Conservation (phyloP, 2,888 invertebrate species). For the Patella depressa region DNA sequence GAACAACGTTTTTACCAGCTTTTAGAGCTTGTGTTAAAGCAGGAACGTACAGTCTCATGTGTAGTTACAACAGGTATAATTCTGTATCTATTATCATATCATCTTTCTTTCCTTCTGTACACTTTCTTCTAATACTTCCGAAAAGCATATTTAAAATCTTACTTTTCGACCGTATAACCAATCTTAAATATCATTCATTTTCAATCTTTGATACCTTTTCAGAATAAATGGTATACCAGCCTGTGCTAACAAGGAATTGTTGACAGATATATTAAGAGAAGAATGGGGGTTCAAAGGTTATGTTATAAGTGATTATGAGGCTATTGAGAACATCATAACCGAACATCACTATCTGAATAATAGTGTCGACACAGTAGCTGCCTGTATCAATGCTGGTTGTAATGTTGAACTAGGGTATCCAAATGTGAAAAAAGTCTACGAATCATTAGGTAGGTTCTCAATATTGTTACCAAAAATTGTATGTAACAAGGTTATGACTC, state of each 20-base stretch:
- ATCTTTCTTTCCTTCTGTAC: no score
- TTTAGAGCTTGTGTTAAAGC: slow-evolving; percentile 52
- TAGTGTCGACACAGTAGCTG: slow-evolving; percentile 41
- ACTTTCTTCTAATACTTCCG: no score
- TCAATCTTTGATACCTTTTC: slow-evolving; percentile 11
- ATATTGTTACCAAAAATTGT: no score
- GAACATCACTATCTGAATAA: slow-evolving; percentile 44
- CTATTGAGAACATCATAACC: slow-evolving; percentile 48
- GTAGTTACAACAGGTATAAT: slow-evolving; percentile 53
- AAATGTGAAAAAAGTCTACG: slow-evolving; percentile 15
- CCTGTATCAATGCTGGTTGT: slow-evolving; percentile 41
- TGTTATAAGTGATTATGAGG: slow-evolving; percentile 60
- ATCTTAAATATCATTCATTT: no score
- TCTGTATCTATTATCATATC: not conserved
- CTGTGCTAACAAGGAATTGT: slow-evolving; percentile 55
- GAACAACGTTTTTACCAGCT: slow-evolving; percentile 50
- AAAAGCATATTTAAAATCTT: no score
- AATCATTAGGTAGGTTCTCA: slow-evolving; percentile 19
- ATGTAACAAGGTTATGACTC: no score
- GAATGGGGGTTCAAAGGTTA: slow-evolving; percentile 61
- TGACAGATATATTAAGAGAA: slow-evolving; percentile 54
- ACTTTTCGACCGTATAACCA: no score
- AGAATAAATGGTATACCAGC: slow-evolving; percentile 63
- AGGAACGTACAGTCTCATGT: slow-evolving; percentile 51
- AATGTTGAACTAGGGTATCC: slow-evolving; percentile 51